These are phyloP conservation scores for Eciton burchellii DNA, from an alignment of 1,140 invertebrate species.

Conservation along the genomic window DNA sequence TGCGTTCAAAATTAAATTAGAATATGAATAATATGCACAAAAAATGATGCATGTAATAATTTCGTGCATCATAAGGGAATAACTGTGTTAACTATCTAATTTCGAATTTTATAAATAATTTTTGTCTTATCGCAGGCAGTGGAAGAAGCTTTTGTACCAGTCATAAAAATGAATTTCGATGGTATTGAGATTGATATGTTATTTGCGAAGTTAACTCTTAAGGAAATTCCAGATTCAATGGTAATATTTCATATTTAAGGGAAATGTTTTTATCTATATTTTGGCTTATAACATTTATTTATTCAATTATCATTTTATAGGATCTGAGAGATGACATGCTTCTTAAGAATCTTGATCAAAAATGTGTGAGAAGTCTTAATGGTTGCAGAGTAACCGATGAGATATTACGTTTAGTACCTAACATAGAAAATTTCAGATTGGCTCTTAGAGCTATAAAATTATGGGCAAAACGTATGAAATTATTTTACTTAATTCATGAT, in stretches of 20 bases:
- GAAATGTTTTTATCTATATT: no score
- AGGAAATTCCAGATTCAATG: slow-evolving; percentile 93
- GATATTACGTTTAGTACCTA: slow-evolving; percentile 97
- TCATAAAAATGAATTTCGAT: slow-evolving; percentile 99
- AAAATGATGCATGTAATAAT: no score
- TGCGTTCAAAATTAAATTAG: no score
- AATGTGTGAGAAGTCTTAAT: slow-evolving; percentile 98
- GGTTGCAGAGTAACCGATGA: slow-evolving; percentile 99
- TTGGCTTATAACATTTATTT: not conserved
- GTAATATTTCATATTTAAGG: slow-evolving; percentile 56
- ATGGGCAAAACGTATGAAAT: slow-evolving; percentile 97
- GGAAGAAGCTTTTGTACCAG: slow-evolving; percentile 99
- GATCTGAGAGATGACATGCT: slow-evolving; percentile 96
- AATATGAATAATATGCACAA: no score
- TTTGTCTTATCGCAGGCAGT: slow-evolving; percentile 89
- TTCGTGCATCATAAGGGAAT: no score
- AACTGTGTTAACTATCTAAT: not conserved
- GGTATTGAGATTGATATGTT: slow-evolving; percentile 99
- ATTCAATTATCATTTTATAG: slow-evolving; percentile 84
- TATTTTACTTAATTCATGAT: not conserved
- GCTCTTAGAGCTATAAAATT: slow-evolving; percentile 98
- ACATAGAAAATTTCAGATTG: slow-evolving; percentile 97
- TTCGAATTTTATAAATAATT: not conserved
- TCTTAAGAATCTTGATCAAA: slow-evolving; percentile 97
- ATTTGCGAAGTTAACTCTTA: slow-evolving; percentile 96